Conservation (phyloP, 2,888 invertebrate genomes). For the Rhagium mordax region DNA sequence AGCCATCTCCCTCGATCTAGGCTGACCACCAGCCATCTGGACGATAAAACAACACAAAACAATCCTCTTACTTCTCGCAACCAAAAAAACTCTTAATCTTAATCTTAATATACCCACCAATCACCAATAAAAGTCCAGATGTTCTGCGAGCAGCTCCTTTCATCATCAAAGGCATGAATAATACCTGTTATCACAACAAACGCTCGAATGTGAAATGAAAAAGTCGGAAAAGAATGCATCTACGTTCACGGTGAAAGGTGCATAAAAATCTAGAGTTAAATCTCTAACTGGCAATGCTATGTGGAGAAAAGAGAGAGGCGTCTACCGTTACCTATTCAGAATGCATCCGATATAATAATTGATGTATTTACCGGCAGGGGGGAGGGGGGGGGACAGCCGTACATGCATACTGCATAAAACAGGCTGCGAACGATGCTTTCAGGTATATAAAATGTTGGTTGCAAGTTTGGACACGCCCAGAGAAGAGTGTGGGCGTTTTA, state of each 20-base stretch:
- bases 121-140: neutral
- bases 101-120: too few species aligned
- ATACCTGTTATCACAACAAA: conserved; percentile 11
- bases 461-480: conserved; percentile 57
- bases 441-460: conserved; percentile 33
- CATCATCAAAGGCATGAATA: conserved; percentile 7
- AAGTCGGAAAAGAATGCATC: conserved; percentile 29
- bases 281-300: conserved; percentile 20
- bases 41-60: neutral
- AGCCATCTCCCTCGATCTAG: neutral
- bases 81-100: neutral
- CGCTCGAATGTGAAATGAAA: neutral
- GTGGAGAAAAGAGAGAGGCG: conserved; percentile 32
- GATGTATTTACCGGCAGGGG: conserved; percentile 36
- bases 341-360: conserved; percentile 50
- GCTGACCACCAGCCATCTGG: too few species aligned
- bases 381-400: conserved; percentile 6
- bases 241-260: conserved; percentile 34
- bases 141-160: neutral
- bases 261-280: conserved; percentile 29
- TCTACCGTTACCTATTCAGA: conserved; percentile 50
- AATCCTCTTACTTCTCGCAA: neutral
- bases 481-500: conserved; percentile 57
- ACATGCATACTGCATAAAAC: conserved; percentile 42
- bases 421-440: conserved; percentile 26